phyloP scores from a whole-genome alignment of 1,140 invertebrate genomes.

The Zaprionus kolodkinae region DNA sequence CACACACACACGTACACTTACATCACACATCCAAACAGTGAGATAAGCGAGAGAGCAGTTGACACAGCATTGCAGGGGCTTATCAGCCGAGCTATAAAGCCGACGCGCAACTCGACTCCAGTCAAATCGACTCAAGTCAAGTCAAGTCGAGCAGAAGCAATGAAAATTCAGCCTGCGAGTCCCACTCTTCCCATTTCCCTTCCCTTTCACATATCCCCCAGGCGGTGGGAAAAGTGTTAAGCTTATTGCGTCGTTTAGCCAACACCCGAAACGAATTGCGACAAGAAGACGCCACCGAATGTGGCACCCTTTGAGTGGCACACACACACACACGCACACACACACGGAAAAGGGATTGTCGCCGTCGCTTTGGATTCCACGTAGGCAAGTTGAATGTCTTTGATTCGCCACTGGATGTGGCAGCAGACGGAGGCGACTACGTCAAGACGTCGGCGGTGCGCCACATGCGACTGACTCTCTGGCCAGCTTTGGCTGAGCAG shows the following conservation, averaged over 20 bases:
- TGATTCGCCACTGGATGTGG: conserved; percentile 57
- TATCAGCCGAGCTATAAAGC: conserved; percentile 59
- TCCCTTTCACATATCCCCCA: not conserved
- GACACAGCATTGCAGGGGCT: conserved; percentile 53
- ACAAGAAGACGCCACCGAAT: conserved; percentile 55
- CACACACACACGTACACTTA: conserved; percentile 39
- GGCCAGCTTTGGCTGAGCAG: conserved; percentile 18
- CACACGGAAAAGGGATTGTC: conserved; percentile 10
- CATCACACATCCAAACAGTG: not conserved
- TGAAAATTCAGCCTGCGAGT: conserved; percentile 61
- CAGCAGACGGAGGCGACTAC: conserved; percentile 24
- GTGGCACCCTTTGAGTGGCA: conserved; percentile 70
- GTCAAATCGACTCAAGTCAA: conserved; percentile 45
- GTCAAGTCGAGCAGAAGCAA: conserved; percentile 76
- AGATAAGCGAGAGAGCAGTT: conserved; percentile 34
- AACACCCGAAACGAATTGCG: conserved; percentile 74
- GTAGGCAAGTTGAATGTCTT: conserved; percentile 75
- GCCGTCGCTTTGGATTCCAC: conserved; percentile 57
- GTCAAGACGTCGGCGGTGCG: conserved; percentile 49
- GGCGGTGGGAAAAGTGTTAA: conserved; percentile 61
- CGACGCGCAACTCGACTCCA: not conserved
- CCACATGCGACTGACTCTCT: conserved; percentile 45
- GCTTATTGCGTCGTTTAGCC: conserved; percentile 79
- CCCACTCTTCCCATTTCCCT: not conserved
- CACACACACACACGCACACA: conserved; percentile 23